Percentiles rank a stretch among this genome's conserved stretches.
Evolutionary conservation across 1,140 invertebrate genomes (phyloP).

Genomic region (Melitaea cinxia): DNA sequence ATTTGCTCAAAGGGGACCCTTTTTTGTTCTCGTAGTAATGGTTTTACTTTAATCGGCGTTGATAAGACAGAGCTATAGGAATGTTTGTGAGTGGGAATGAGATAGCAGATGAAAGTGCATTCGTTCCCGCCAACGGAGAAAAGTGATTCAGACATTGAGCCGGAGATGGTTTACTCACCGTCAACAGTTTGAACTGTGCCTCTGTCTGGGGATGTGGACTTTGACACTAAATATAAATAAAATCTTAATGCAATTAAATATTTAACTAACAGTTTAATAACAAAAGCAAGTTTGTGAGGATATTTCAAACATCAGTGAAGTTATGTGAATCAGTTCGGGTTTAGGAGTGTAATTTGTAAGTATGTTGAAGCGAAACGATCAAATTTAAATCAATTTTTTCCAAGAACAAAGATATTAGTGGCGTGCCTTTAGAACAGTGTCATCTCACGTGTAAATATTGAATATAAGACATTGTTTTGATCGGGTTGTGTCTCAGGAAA

Average conservation of each 20-base stretch:
- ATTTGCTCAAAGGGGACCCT: conserved; percentile 80
- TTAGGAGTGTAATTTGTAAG: conserved; percentile 20
- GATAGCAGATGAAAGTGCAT: conserved; percentile 54
- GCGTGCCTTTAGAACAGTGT: conserved; percentile 22
- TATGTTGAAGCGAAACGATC: conserved; percentile 30
- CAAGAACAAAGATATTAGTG: conserved; percentile 21
- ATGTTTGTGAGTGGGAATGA: conserved; percentile 34
- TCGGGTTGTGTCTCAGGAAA: neutral
- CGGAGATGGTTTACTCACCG: conserved; percentile 63
- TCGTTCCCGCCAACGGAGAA: conserved; percentile 70
- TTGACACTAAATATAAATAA: neutral
- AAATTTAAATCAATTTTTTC: conserved; percentile 30
- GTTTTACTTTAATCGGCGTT: conserved; percentile 75
- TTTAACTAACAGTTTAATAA: neutral
- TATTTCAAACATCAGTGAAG: conserved; percentile 3
- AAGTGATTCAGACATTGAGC: conserved; percentile 68
- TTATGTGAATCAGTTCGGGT: conserved; percentile 12
- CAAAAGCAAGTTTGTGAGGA: neutral
- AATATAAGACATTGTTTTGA: neutral
- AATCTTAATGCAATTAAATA: neutral
- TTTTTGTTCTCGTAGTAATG: conserved; percentile 80
- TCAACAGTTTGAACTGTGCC: conserved; percentile 74
- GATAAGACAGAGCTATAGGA: conserved; percentile 44
- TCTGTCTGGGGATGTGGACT: conserved; percentile 49
- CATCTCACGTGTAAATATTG: conserved; percentile 8